Base-by-base conservation (phyloP, 1,140 invertebrate genomes). In the Ylistrum balloti region DNA sequence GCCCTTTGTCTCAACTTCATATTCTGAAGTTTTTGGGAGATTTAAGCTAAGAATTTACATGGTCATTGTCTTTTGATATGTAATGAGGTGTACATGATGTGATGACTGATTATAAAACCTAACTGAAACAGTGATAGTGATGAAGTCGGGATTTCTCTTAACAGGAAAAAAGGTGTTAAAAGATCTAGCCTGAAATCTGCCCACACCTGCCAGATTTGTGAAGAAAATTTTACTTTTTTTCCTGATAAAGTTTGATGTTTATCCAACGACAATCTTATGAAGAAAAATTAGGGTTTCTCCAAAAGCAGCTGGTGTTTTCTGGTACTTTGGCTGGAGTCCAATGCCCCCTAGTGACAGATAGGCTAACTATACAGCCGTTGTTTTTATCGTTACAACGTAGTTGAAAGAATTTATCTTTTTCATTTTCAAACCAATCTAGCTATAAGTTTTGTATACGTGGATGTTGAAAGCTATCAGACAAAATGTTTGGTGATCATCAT, bases 341-440 rank as follows among this genome's bases (percentile, higher is more conserved):
- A 28, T 74, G 56, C 56, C 56, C 56, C 56, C 56, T 74, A n/a
- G 56, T 74, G 56, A n/a, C 56, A 74, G 56, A 74, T 17, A 28
- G 56, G n/a, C 56, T 74, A 74, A 74, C 56, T 74, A 74, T 17
- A n/a, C n/a, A 3, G 56, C 56, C 28, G 0, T 5, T 74, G 41
- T 74, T 74, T 74, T 74, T 74, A 74, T 74, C 56, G 17, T 74
- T 74, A 74, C 56, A 74, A 74, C 22, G 22, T 74, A 74, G 56
- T 74, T 74, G 56, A 74, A 74, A 74, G 56, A 74, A 74, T 74
- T 74, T 74, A 74, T 74, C 56, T 74, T 74, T 74, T 74, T 74
- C 56, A 74, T 74, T 74, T 74, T 74, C 56, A 74, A 28, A 22
- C 56, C 56, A 74, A 74, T 74, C 56, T 74, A 3, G 56, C 56